phyloP scores from a whole-genome alignment of 2,113 vertebrate genomes.

The Micronycteris hirsuta region DNA sequence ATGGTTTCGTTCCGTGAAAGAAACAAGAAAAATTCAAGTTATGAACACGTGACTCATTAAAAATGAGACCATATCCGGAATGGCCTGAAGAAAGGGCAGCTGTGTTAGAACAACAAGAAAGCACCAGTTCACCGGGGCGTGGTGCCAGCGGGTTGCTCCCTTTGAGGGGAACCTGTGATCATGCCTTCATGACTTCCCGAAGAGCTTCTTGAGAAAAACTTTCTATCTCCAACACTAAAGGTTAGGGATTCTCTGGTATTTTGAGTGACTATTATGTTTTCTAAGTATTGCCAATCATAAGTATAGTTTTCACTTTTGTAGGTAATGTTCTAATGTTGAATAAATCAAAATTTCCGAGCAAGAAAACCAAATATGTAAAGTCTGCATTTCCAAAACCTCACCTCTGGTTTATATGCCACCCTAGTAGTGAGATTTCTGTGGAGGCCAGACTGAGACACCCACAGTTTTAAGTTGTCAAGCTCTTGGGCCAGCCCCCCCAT shows the following conservation, averaged over 20 bases:
- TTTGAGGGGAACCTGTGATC: not conserved
- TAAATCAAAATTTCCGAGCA: not conserved
- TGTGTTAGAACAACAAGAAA: not conserved
- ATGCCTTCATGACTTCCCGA: not conserved
- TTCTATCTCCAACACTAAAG: not conserved
- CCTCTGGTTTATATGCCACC: not conserved
- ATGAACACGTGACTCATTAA: not conserved
- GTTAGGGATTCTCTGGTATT: not conserved
- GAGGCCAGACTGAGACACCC: not conserved
- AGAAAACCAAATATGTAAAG: conserved; percentile 19
- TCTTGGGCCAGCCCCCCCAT: no score
- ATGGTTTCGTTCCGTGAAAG: not conserved
- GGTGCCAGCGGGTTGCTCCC: not conserved
- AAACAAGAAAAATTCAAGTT: not conserved
- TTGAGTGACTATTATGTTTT: not conserved
- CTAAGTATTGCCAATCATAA: not conserved
- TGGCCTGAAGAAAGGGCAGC: not conserved
- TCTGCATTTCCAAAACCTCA: not conserved
- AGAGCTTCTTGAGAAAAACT: not conserved
- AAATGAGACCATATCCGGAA: not conserved
- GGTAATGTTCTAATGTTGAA: not conserved
- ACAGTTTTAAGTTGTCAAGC: not conserved
- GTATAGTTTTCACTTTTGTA: not conserved
- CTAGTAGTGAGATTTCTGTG: not conserved
- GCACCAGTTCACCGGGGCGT: not conserved